Evolutionary conservation across 2,113 vertebrate genomes (phyloP), one percentile per base, ranked within the genome.

Genomic region (Mormyrus iriodes): DNA sequence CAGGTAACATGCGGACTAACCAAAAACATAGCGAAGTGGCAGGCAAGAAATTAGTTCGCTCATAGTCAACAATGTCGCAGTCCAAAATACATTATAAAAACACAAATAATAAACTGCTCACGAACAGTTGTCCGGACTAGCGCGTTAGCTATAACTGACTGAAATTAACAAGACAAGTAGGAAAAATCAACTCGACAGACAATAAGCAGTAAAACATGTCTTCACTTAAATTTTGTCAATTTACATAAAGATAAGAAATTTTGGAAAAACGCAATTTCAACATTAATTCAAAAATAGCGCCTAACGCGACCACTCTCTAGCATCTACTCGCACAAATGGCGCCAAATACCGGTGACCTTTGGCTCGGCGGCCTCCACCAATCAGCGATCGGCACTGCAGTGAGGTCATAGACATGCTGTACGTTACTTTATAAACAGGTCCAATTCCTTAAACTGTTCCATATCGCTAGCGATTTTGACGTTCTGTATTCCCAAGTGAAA

Each of bases 301-400:
- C 76, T 1, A 85, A 53, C 24, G 39, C 13, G 24, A n/a, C 19
- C 39, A 15, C 69, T 35, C n/a, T 19, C 19, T 27, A 24, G 39
- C 24, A 48, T 85, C 52, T 27, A 27, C 21, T 61, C 52, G n/a
- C 21, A 90, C 46, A 91, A 91, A 95, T 90, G 91, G 95, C 95
- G 95, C 95, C 94, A 96, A 96, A 94, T 92, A 87, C 65, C 91
- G 89, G 17, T 53, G 91, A 94, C 92, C 92, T 92, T 91, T 92
- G 90, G 39, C 92, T 49, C 48, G 1, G 13, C 19, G 5, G 0
- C 0, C 42, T 90, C 90, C 7, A 86, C 94, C 94, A 95, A 95
- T 94, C 93, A 92, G n/a, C 87, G 21, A 31, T 48, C 82, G 17
- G 65, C 2, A 35, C 7, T 4, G 31, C 27, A 8, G 19, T 24